phyloP scores from a whole-genome alignment of 2,113 vertebrate species.

The Cyphomyrus discorhynchus region DNA sequence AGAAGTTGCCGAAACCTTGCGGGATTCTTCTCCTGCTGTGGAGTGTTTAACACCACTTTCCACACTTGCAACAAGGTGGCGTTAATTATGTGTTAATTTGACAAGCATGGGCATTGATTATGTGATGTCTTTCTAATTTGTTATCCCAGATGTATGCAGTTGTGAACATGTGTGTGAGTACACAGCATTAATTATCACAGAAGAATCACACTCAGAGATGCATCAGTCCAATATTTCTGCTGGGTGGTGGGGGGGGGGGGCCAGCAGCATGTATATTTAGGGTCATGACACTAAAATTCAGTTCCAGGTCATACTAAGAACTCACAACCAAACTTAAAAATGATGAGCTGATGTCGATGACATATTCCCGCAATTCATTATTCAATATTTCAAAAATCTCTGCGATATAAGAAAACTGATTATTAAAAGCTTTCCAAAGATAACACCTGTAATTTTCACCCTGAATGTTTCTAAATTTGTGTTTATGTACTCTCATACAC shows the following conservation, averaged over 20 bases:
- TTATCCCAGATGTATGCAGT: constrained; percentile 53
- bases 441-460: neutral
- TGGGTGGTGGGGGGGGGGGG: neutral
- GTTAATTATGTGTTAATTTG: constrained; percentile 64
- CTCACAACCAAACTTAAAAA: neutral
- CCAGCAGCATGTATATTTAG: neutral
- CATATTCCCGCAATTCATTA: neutral
- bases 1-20: constrained; percentile 10
- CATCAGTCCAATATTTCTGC: neutral
- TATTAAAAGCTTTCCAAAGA: neutral
- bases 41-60: constrained; percentile 48
- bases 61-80: constrained; percentile 43
- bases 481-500: neutral
- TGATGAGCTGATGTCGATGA: neutral
- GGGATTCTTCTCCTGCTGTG: constrained; percentile 36
- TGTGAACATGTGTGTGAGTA: constrained; percentile 56
- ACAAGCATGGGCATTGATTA: constrained; percentile 58
- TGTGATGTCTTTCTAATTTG: constrained; percentile 64
- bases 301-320: neutral
- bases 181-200: constrained; percentile 55
- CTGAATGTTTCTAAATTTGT: neutral
- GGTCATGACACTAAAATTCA: neutral
- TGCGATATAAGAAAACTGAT: neutral
- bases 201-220: neutral
- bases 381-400: neutral